Percentiles rank a stretch among this genome's conserved stretches.
Conservation (phyloP, 2,113 vertebrate species). For the Anas platyrhynchos region DNA sequence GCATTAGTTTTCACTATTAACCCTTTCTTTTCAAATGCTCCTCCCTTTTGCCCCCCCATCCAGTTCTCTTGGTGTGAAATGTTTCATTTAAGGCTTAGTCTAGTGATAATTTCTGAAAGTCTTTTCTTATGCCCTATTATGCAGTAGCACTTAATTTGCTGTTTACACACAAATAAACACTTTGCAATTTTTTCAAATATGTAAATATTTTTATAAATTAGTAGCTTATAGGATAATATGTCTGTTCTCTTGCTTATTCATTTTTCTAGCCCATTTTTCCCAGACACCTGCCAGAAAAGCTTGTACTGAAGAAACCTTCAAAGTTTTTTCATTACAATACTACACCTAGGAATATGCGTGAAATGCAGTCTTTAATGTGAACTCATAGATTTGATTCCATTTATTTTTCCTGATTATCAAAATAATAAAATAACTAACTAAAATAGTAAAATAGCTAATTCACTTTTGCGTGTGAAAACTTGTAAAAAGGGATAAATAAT, state of each 20-base stretch:
- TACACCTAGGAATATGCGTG: background rate
- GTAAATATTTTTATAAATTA: background rate
- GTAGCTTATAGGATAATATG: background rate
- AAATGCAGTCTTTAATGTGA: background rate
- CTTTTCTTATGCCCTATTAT: background rate
- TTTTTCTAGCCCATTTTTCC: background rate
- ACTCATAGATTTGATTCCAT: background rate
- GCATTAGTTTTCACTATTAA: slow-evolving; percentile 19
- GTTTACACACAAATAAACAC: background rate
- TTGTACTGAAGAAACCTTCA: background rate
- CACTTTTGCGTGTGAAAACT: background rate
- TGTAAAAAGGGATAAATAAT: background rate
- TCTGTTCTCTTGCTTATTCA: background rate
- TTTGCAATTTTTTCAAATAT: background rate
- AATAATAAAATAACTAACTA: background rate
- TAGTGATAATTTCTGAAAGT: background rate
- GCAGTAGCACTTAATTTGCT: background rate
- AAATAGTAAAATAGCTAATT: background rate
- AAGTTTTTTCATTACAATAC: background rate
- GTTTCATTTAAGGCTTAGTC: background rate
- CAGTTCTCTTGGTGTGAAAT: background rate
- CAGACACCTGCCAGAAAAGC: background rate
- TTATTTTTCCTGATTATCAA: background rate
- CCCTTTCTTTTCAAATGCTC: background rate
- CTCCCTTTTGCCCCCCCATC: accelerated